Percentiles rank a stretch among this genome's conserved stretches.
phyloP scores from a whole-genome alignment of 2,888 invertebrate species.

The Ypsolopha scabrella region DNA sequence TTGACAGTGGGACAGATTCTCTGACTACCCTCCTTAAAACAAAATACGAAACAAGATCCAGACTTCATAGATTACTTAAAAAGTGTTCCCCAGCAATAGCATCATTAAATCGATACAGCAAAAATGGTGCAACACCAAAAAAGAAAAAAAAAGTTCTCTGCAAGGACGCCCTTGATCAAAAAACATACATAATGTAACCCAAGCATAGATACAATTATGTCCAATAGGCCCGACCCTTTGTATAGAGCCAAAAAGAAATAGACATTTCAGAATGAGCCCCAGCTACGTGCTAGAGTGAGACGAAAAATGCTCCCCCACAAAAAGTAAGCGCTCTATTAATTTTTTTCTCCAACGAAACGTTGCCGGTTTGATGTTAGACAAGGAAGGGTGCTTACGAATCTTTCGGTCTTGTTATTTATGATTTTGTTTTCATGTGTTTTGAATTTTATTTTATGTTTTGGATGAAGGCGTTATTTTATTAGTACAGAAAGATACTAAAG shows the following conservation, averaged over 20 bases:
- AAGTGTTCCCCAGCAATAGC: too few relatives aligned
- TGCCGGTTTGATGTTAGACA: background rate
- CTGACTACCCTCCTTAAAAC: too few relatives aligned
- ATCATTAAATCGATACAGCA: too few relatives aligned
- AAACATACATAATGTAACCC: background rate
- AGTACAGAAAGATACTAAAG: too few relatives aligned
- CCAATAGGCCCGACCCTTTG: background rate
- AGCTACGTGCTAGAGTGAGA: background rate
- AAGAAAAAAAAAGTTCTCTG: background rate
- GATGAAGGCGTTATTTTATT: too few relatives aligned
- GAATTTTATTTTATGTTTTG: too few relatives aligned
- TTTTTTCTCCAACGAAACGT: background rate
- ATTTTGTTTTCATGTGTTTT: background rate
- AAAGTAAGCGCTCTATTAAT: background rate
- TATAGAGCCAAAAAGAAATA: background rate
- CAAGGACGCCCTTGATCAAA: background rate
- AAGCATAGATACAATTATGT: background rate
- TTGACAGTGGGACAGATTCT: too few relatives aligned
- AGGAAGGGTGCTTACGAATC: background rate
- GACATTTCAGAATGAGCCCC: background rate
- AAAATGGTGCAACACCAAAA: background rate
- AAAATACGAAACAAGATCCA: too few relatives aligned
- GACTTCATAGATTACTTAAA: too few relatives aligned
- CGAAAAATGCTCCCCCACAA: background rate
- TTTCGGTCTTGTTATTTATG: background rate